Percentiles rank a stretch among this genome's conserved stretches.
phyloP scores from a whole-genome alignment of 2,113 vertebrate species.

The Carollia perspicillata region DNA sequence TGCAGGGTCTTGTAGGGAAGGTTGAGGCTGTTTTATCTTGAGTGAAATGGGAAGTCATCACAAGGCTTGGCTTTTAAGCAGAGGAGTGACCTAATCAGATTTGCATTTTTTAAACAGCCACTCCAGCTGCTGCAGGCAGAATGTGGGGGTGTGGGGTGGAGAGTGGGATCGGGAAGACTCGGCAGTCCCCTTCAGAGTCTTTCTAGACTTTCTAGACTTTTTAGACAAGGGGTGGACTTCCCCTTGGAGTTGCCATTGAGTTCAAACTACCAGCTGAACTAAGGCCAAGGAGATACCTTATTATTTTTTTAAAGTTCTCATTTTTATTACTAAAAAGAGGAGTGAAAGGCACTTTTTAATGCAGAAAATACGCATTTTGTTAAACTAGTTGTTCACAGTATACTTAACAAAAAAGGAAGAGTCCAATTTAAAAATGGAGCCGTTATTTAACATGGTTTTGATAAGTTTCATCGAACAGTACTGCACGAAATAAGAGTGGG shows the following conservation, averaged over 20 bases:
- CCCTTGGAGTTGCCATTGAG: neutral
- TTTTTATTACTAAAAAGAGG: neutral
- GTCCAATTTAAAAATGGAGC: neutral
- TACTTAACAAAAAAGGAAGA: neutral
- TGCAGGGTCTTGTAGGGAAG: slow-evolving; percentile 12
- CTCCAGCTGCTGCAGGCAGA: slow-evolving; percentile 14
- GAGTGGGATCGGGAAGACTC: neutral
- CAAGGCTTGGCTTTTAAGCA: neutral
- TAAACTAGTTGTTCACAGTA: neutral
- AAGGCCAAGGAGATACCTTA: neutral
- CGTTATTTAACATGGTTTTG: neutral
- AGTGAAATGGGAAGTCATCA: neutral
- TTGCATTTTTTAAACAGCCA: slow-evolving; percentile 26
- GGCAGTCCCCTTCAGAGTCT: neutral
- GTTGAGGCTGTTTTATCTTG: neutral
- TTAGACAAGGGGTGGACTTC: neutral
- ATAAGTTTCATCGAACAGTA: neutral
- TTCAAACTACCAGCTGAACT: neutral
- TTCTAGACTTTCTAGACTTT: neutral
- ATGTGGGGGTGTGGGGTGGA: neutral
- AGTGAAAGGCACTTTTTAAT: neutral
- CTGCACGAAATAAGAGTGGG: neutral
- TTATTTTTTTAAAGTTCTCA: neutral
- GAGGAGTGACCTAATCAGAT: slow-evolving; percentile 28
- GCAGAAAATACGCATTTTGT: neutral